These are phyloP conservation scores for Neomorphus geoffroyi DNA, from an alignment of 2,797 vertebrate genomes.

Conservation along the genomic window DNA sequence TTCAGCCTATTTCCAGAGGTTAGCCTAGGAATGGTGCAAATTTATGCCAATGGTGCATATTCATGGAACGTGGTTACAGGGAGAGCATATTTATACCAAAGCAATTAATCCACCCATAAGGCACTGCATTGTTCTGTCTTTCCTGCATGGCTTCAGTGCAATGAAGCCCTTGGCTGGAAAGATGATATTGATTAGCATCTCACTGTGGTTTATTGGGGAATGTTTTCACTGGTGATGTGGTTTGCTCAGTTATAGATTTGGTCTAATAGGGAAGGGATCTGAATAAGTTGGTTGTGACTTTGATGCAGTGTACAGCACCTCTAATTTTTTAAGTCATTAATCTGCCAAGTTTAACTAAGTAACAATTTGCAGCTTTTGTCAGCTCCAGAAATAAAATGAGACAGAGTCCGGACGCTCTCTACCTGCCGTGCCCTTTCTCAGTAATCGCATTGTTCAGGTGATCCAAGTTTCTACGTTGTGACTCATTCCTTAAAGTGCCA, in stretches of 20 bases:
- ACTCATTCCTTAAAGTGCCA: not conserved
- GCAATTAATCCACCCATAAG: not conserved
- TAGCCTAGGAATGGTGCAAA: not conserved
- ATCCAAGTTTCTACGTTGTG: not conserved
- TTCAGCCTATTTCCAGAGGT: not conserved
- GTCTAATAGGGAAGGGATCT: not conserved
- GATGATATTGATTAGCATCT: not conserved
- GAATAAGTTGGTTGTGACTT: conserved; percentile 38
- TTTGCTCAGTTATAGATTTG: not conserved
- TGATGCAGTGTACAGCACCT: conserved; percentile 19
- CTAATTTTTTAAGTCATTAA: conserved; percentile 43
- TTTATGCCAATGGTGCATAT: not conserved
- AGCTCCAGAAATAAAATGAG: not conserved
- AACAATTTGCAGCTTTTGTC: not conserved
- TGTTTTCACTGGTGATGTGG: not conserved
- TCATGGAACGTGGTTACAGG: not conserved
- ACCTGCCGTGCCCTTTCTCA: not conserved
- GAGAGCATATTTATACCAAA: not conserved
- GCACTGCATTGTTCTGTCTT: not conserved
- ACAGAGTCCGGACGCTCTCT: not conserved
- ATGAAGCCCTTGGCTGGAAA: not conserved
- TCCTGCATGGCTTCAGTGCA: not conserved
- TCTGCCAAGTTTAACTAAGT: conserved; percentile 29
- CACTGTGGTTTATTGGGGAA: not conserved
- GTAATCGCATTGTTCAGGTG: not conserved